phyloP scores from a whole-genome alignment of 2,113 vertebrate genomes.

The Rhea pennata region DNA sequence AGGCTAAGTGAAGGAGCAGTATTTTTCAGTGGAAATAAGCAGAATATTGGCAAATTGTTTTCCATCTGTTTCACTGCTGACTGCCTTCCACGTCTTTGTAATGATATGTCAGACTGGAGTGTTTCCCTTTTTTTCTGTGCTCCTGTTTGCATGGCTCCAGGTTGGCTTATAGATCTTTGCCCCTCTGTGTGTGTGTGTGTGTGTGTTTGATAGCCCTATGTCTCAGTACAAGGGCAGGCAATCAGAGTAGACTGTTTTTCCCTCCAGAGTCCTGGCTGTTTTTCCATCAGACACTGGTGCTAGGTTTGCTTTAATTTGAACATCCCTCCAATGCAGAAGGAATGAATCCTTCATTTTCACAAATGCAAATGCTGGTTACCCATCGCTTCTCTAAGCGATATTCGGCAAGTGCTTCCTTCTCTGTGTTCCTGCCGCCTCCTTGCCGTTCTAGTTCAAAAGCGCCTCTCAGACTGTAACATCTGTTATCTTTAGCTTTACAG shows the following conservation, averaged over 20 bases:
- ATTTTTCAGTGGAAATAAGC: fast-evolving
- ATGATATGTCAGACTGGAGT: neutral
- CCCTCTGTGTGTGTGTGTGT: neutral
- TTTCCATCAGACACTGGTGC: neutral
- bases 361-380: neutral
- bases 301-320: neutral
- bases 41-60: neutral
- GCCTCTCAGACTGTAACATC: neutral
- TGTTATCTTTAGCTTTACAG: neutral
- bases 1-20: neutral
- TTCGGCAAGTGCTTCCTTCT: neutral
- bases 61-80: neutral
- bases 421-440: fast-evolving
- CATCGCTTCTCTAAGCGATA: neutral
- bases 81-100: neutral
- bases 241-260: neutral
- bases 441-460: neutral
- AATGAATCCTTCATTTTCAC: neutral
- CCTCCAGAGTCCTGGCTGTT: neutral
- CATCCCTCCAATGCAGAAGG: no score
- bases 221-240: neutral
- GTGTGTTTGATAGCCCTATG: neutral
- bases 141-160: fast-evolving
- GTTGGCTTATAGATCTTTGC: neutral
- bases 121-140: neutral